These are phyloP conservation scores for Polypedilum pembai DNA, from an alignment of 1,140 invertebrate genomes.

Conservation along the genomic window DNA sequence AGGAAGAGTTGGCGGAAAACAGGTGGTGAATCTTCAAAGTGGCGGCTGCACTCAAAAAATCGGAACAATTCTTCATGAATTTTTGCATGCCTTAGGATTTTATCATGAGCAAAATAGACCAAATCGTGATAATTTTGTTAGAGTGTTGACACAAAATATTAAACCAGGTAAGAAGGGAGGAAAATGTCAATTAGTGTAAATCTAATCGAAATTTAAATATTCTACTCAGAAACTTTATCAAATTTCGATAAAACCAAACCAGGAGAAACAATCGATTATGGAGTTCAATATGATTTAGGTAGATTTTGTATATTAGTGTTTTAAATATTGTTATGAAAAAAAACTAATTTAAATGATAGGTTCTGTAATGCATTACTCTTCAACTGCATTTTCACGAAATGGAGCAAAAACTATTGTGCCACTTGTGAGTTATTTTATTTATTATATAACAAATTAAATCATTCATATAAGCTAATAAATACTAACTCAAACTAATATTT, in stretches of 20 bases:
- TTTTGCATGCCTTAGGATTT: conserved; percentile 80
- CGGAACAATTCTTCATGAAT: conserved; percentile 72
- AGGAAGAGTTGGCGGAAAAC: conserved; percentile 56
- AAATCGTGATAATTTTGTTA: conserved; percentile 69
- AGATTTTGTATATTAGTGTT: too few relatives aligned
- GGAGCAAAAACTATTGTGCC: conserved; percentile 61
- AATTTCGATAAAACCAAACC: conserved; percentile 62
- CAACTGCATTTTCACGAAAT: conserved; percentile 67
- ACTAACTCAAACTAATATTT: too few relatives aligned
- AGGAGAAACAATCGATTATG: conserved; percentile 51
- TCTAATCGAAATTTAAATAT: too few relatives aligned
- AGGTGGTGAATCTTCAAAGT: conserved; percentile 61
- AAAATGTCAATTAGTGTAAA: background rate
- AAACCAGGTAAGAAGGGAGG: conserved; percentile 45
- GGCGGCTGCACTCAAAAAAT: conserved; percentile 66
- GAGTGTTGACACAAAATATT: conserved; percentile 64
- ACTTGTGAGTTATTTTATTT: conserved; percentile 46
- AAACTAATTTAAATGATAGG: conserved; percentile 45
- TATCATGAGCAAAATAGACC: conserved; percentile 77
- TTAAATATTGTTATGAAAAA: too few relatives aligned
- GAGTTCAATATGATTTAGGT: conserved; percentile 57
- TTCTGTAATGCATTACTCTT: conserved; percentile 79
- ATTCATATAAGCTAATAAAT: too few relatives aligned
- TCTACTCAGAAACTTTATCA: conserved; percentile 51
- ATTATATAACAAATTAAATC: too few relatives aligned